Percentiles rank a stretch among this genome's conserved stretches.
phyloP scores from a whole-genome alignment of 2,888 invertebrate genomes.

The Pristionchus entomophagus region DNA sequence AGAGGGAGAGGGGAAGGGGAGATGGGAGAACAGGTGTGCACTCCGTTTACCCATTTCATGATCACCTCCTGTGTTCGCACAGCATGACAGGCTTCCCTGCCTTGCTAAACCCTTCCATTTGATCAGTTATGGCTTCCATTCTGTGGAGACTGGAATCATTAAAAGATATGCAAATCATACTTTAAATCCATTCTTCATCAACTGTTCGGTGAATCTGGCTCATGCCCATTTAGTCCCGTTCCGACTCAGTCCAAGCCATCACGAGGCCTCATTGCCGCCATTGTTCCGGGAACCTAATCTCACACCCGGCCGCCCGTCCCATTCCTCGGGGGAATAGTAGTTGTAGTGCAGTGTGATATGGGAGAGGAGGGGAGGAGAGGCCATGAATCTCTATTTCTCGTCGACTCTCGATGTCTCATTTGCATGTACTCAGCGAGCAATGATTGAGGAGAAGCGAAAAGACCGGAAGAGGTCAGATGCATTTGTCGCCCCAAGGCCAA shows the following conservation, averaged over 20 bases:
- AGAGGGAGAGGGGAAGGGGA: too few relatives aligned
- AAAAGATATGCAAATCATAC: too few relatives aligned
- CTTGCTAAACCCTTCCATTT: too few relatives aligned
- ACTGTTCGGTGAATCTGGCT: too few relatives aligned
- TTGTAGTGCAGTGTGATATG: neutral
- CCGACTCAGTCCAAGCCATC: neutral
- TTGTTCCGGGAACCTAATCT: neutral
- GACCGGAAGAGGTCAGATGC: too few relatives aligned
- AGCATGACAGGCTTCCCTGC: too few relatives aligned
- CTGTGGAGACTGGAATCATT: too few relatives aligned
- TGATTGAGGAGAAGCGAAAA: conserved; percentile 33
- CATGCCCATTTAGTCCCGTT: neutral
- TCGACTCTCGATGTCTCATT: conserved; percentile 33
- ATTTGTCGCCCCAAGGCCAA: too few relatives aligned
- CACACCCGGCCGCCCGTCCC: neutral
- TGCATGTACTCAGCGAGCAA: conserved; percentile 35
- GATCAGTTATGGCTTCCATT: too few relatives aligned
- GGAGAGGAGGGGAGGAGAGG: neutral
- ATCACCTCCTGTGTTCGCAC: too few relatives aligned
- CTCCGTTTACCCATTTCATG: neutral
- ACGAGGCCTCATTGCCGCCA: neutral
- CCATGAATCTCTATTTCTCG: neutral
- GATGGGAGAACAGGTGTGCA: neutral
- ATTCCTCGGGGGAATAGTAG: conserved; percentile 18
- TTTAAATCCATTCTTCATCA: too few relatives aligned